Conservation (phyloP, 2,888 invertebrate species). For the Onthophagus sagittarius region DNA sequence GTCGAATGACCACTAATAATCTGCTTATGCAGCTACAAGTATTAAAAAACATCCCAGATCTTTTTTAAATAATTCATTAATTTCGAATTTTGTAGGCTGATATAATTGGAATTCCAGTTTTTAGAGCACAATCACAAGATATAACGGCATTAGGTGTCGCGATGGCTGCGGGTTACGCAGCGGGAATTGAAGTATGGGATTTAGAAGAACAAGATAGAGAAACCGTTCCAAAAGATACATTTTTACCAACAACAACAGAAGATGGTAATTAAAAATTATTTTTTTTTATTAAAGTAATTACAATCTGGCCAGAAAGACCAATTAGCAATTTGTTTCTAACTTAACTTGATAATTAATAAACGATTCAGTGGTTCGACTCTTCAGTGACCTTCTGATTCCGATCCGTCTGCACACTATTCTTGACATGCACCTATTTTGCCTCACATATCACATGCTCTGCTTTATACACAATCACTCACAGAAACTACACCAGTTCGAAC, state of each 20-base stretch:
- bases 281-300: too few species aligned
- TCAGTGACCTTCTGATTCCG: too few species aligned
- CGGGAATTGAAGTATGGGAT: constrained; percentile 62
- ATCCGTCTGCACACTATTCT: too few species aligned
- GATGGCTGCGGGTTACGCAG: constrained; percentile 81
- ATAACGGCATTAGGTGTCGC: constrained; percentile 92
- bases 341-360: too few species aligned
- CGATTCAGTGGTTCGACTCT: too few species aligned
- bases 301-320: too few species aligned
- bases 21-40: constrained; percentile 89
- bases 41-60: not conserved
- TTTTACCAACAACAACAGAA: constrained; percentile 75
- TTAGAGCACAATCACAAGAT: constrained; percentile 81
- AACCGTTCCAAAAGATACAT: constrained; percentile 67
- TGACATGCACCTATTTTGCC: too few species aligned
- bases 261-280: too few species aligned
- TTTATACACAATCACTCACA: too few species aligned
- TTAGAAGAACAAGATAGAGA: constrained; percentile 58
- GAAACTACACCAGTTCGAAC: too few species aligned
- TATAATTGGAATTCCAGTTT: constrained; percentile 84
- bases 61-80: not conserved
- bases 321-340: too few species aligned
- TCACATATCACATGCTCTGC: too few species aligned
- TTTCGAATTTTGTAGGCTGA: constrained; percentile 60
- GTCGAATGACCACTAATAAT: constrained; percentile 86